Percentiles rank a stretch among this genome's conserved stretches.
These are phyloP conservation scores for Pholis gunnellus DNA, from an alignment of 2,113 vertebrate species.

Conservation along the genomic window DNA sequence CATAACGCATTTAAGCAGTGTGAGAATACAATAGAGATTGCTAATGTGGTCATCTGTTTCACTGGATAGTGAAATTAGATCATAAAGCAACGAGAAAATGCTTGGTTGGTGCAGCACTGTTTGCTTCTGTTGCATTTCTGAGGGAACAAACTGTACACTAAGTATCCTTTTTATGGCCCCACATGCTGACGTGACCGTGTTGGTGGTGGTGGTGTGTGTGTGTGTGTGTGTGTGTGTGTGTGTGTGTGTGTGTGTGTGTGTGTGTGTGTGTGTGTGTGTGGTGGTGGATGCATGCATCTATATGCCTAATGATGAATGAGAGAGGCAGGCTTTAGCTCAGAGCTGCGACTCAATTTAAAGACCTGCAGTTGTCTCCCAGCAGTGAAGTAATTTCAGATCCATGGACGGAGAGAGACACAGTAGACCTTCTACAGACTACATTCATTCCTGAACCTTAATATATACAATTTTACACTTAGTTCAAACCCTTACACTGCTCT, in stretches of 20 bases:
- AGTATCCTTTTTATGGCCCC: constrained; percentile 71
- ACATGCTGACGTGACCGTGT: constrained; percentile 66
- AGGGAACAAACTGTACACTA: constrained; percentile 70
- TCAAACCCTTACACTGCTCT: background rate
- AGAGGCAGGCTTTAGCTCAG: constrained; percentile 39
- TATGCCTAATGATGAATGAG: constrained; percentile 65
- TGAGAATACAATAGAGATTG: constrained; percentile 57
- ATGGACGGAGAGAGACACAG: background rate
- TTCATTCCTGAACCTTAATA: background rate
- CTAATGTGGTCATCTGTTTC: constrained; percentile 80
- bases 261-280: constrained; percentile 4
- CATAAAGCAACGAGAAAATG: constrained; percentile 77
- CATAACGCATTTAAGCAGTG: constrained; percentile 46
- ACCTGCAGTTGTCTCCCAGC: constrained; percentile 54
- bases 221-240: constrained; percentile 8
- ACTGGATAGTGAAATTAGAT: constrained; percentile 76
- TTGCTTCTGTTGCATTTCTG: constrained; percentile 82
- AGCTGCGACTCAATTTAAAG: constrained; percentile 59
- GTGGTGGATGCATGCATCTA: constrained; percentile 21
- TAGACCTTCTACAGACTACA: background rate
- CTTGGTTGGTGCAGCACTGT: constrained; percentile 70
- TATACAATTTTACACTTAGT: background rate
- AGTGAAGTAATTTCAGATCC: constrained; percentile 52
- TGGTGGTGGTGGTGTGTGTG: constrained; percentile 27
- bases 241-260: constrained; percentile 35